Percentiles rank a stretch among this genome's conserved stretches.
phyloP scores from a whole-genome alignment of 2,113 vertebrate species.

The Danionella cerebrum region DNA sequence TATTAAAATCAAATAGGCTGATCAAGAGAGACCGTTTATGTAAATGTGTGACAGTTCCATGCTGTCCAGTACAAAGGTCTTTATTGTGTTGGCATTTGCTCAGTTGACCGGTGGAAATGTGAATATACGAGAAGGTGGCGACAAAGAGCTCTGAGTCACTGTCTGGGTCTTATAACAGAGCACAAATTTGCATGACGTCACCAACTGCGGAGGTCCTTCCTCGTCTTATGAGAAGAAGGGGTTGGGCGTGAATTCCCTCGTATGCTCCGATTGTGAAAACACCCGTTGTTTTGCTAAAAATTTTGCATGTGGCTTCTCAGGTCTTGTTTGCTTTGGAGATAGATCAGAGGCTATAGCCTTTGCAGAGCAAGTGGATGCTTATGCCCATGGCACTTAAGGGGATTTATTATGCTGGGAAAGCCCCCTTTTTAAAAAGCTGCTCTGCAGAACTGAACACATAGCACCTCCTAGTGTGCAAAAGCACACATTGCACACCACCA shows the following conservation, averaged over 20 bases:
- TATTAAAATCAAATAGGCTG: too few species aligned
- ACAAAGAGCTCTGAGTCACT: neutral
- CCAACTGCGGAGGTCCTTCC: neutral
- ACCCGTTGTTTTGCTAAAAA: neutral
- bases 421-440: constrained; percentile 6
- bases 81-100: neutral
- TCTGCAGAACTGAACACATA: neutral
- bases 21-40: too few species aligned
- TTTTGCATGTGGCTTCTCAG: neutral
- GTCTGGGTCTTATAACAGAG: neutral
- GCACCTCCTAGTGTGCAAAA: constrained; percentile 30
- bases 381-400: neutral
- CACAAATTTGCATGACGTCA: neutral
- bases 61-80: neutral
- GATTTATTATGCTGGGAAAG: constrained; percentile 24
- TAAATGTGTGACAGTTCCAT: neutral
- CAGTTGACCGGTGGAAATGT: neutral
- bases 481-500: neutral
- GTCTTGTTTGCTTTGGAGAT: constrained; percentile 33
- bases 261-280: neutral
- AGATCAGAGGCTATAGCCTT: constrained; percentile 16
- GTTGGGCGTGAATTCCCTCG: neutral
- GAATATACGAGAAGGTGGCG: neutral
- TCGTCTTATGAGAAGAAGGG: neutral
- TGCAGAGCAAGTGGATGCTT: neutral